These are phyloP conservation scores for Osmoderma eremita DNA, from an alignment of 2,888 invertebrate species.

Conservation along the genomic window DNA sequence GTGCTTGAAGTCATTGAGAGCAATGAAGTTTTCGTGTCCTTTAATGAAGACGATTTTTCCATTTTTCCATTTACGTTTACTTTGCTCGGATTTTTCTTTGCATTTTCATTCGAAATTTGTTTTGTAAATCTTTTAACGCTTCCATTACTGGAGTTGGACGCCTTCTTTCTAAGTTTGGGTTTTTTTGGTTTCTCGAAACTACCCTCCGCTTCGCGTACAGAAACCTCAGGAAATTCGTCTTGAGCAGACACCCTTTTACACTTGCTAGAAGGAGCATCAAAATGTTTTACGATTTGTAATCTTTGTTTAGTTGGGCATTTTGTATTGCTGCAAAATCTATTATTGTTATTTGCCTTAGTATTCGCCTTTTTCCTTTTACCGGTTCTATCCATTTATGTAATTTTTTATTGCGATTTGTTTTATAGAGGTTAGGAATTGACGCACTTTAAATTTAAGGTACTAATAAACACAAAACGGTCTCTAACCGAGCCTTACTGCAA, in stretches of 20 bases:
- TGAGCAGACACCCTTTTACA: not conserved
- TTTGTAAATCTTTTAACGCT: not conserved
- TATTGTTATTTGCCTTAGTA: too few species aligned
- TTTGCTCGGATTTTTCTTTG: too few species aligned
- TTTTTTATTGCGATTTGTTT: not conserved
- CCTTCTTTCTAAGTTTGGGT: not conserved
- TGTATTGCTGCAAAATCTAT: slow-evolving; percentile 6
- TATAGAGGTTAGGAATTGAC: slow-evolving; percentile 23
- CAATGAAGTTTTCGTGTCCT: too few species aligned
- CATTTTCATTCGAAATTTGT: too few species aligned
- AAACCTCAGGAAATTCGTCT: slow-evolving; percentile 37
- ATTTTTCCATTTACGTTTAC: too few species aligned
- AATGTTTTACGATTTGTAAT: slow-evolving; percentile 44
- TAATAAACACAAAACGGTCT: not conserved
- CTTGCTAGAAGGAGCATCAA: slow-evolving; percentile 38
- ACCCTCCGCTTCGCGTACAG: not conserved
- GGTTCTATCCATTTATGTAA: slow-evolving; percentile 16
- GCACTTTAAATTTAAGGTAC: slow-evolving; percentile 22
- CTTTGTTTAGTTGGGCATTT: slow-evolving; percentile 17
- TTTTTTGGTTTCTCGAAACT: slow-evolving; percentile 7
- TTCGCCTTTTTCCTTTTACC: slow-evolving; percentile 27
- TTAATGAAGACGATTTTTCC: too few species aligned
- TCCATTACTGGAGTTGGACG: not conserved
- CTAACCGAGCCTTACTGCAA: not conserved
- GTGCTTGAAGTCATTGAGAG: too few species aligned